phyloP scores from a whole-genome alignment of 2,797 vertebrate genomes.

The Pseudomugil tenellus region DNA sequence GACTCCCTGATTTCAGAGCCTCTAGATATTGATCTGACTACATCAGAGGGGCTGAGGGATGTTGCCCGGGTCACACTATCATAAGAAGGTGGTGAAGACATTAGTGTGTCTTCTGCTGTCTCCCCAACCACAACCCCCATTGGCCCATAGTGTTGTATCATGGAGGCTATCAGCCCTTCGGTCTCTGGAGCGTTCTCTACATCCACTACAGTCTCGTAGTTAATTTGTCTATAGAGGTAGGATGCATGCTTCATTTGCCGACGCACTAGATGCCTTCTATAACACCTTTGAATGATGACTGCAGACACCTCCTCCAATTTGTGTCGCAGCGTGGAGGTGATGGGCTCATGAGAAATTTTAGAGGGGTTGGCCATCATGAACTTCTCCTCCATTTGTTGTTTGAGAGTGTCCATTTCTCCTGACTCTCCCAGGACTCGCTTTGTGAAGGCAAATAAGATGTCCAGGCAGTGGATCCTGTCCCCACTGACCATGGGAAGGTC shows the following conservation, averaged over 20 bases:
- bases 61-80: slow-evolving; percentile 88
- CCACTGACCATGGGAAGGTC: slow-evolving; percentile 99
- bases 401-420: slow-evolving; percentile 97
- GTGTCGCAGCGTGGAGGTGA: slow-evolving; percentile 92
- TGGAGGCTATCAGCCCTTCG: slow-evolving; percentile 91
- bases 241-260: slow-evolving; percentile 94
- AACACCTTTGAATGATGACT: slow-evolving; percentile 90
- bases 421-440: slow-evolving; percentile 97
- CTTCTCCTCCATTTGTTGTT: slow-evolving; percentile 99
- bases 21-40: slow-evolving; percentile 77
- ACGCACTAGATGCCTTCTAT: slow-evolving; percentile 89
- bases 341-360: slow-evolving; percentile 95
- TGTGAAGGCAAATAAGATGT: slow-evolving; percentile 99
- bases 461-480: slow-evolving; percentile 97
- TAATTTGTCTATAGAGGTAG: slow-evolving; percentile 91
- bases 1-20: slow-evolving; percentile 81
- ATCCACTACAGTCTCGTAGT: slow-evolving; percentile 79
- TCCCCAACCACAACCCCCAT: slow-evolving; percentile 68
- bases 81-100: slow-evolving; percentile 91
- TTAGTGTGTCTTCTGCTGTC: slow-evolving; percentile 70
- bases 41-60: slow-evolving; percentile 73
- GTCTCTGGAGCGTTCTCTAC: slow-evolving; percentile 87
- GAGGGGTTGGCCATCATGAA: slow-evolving; percentile 97
- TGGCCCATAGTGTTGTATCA: slow-evolving; percentile 88
- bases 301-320: slow-evolving; percentile 95